A percentile compares a stretch with the other conserved stretches of the same genome.
phyloP scores from a whole-genome alignment of 1,140 invertebrate genomes.

The Drosophila pseudoobscura region DNA sequence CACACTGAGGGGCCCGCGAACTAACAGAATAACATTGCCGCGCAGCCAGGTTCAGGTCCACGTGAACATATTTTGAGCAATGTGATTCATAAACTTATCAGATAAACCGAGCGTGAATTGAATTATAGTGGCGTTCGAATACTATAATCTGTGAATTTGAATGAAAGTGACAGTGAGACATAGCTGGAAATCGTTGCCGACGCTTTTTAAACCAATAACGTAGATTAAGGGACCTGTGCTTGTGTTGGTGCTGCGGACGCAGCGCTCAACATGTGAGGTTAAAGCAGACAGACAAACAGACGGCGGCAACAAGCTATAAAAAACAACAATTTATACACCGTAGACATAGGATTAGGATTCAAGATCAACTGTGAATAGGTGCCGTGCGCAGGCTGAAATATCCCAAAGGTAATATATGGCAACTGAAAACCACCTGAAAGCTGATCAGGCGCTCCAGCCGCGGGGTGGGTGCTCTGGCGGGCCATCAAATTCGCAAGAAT shows the following conservation, averaged over 20 bases:
- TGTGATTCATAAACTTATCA: conserved; percentile 66
- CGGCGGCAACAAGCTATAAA: conserved; percentile 49
- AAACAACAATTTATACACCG: conserved; percentile 17
- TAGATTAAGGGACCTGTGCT: conserved; percentile 15
- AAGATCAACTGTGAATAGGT: conserved; percentile 9
- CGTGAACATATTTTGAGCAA: conserved; percentile 71
- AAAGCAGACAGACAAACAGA: conserved; percentile 69
- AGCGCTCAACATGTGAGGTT: conserved; percentile 81
- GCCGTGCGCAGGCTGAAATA: neutral
- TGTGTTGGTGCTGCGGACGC: conserved; percentile 63
- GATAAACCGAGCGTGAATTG: conserved; percentile 41
- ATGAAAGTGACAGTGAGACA: conserved; percentile 7
- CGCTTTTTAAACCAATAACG: neutral
- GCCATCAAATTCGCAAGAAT: conserved; percentile 28
- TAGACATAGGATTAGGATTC: conserved; percentile 5
- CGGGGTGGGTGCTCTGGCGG: conserved; percentile 18
- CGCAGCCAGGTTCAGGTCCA: conserved; percentile 65
- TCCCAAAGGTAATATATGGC: conserved; percentile 45
- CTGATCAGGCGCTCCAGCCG: too few species aligned
- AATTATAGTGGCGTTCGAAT: conserved; percentile 21
- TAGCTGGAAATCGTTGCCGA: neutral
- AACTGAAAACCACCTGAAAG: conserved; percentile 4
- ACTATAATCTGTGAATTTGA: neutral
- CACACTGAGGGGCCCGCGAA: too few species aligned
- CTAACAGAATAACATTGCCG: conserved; percentile 37